Percentiles rank a stretch among this genome's conserved stretches.
These are phyloP conservation scores for Ectemnius lituratus DNA, from an alignment of 2,888 invertebrate species.

Conservation along the genomic window DNA sequence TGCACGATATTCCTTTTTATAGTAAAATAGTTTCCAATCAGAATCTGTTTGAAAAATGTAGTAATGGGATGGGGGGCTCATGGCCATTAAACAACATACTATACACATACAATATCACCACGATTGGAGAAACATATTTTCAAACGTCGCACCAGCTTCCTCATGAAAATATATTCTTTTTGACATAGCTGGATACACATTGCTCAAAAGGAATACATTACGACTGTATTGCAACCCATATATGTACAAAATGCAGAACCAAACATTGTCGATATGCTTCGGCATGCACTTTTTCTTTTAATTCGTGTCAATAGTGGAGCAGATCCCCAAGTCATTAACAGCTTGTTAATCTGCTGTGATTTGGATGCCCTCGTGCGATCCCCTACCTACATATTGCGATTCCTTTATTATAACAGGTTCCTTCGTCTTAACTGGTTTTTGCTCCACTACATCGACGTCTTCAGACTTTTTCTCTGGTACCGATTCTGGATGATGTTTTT, in stretches of 20 bases:
- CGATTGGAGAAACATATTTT: constrained; percentile 33
- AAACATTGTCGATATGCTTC: constrained; percentile 25
- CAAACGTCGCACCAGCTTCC: constrained; percentile 21
- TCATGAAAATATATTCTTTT: constrained; percentile 61
- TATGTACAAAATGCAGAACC: constrained; percentile 49
- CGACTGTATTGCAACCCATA: constrained; percentile 48
- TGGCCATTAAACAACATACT: too few species aligned
- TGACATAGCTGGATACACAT: constrained; percentile 45
- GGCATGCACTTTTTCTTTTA: constrained; percentile 27
- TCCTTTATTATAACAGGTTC: constrained; percentile 45
- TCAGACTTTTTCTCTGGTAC: constrained; percentile 56
- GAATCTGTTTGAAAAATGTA: too few species aligned
- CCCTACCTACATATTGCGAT: constrained; percentile 25
- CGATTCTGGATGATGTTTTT: constrained; percentile 77
- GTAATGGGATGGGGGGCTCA: too few species aligned
- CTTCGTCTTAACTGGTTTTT: constrained; percentile 44
- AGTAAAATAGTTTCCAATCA: too few species aligned
- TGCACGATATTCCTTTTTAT: too few species aligned
- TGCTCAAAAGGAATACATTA: constrained; percentile 53
- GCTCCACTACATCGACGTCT: constrained; percentile 41
- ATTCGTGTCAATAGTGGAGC: background rate
- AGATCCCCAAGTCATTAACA: background rate
- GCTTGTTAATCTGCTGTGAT: constrained; percentile 43
- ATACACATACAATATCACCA: background rate
- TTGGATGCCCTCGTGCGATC: constrained; percentile 59